Evolutionary conservation across 2,888 invertebrate species (phyloP).

Genomic region (Caenorhabditis sulstoni): DNA sequence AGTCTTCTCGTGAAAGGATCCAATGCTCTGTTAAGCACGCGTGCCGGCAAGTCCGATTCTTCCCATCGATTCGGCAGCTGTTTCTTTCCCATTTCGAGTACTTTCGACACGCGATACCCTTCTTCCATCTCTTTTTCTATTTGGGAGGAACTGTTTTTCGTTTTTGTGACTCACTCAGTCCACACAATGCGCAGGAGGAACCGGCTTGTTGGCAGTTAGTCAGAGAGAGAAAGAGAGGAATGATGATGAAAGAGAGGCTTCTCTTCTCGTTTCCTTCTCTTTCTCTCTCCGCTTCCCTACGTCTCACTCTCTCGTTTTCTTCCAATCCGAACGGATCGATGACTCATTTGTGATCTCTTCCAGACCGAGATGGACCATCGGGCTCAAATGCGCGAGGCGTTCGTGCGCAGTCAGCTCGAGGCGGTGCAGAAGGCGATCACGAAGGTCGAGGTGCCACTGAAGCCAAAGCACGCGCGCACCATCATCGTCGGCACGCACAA

Average conservation of each 20-base stretch:
- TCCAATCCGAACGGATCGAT: conserved; percentile 15
- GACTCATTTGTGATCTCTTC: conserved; percentile 1
- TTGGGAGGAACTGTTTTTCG: conserved; percentile 21
- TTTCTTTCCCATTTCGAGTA: conserved; percentile 20
- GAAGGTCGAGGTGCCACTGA: conserved; percentile 92
- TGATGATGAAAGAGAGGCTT: conserved; percentile 30
- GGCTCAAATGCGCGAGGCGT: conserved; percentile 49
- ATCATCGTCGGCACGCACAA: conserved; percentile 81
- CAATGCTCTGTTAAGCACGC: no score
- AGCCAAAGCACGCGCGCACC: conserved; percentile 97
- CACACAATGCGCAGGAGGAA: conserved; percentile 32
- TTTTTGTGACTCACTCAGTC: conserved; percentile 31
- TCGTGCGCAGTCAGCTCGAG: conserved; percentile 84
- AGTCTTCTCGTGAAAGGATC: no score
- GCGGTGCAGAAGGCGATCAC: conserved; percentile 95
- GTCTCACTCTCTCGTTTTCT: no score
- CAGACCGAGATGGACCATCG: conserved; percentile 48
- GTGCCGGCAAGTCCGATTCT: no score
- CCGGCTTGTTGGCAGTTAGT: conserved; percentile 22
- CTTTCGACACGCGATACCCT: conserved; percentile 8
- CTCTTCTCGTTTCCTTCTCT: not conserved
- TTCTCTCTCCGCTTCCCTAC: not conserved
- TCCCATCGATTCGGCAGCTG: not conserved
- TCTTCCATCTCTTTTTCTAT: not conserved
- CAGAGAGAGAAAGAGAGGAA: no score